phyloP scores from a whole-genome alignment of 2,113 vertebrate genomes.

The Dicentrarchus labrax region DNA sequence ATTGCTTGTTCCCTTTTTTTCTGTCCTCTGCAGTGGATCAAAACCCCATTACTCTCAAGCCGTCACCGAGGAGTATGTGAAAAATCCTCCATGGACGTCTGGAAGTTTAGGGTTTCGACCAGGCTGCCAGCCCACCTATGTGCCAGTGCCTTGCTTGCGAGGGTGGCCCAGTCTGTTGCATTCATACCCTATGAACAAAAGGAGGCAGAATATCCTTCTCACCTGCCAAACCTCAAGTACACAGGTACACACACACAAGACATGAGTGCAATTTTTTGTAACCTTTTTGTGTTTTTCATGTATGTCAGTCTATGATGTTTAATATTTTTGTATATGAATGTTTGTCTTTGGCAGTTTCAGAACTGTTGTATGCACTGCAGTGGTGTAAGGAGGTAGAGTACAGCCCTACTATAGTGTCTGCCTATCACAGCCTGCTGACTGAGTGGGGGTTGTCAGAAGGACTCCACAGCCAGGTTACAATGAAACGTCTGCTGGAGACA shows the following conservation, averaged over 20 bases:
- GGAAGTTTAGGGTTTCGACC: constrained; percentile 79
- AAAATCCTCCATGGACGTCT: constrained; percentile 79
- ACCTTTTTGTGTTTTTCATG: neutral
- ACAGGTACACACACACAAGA: constrained; percentile 68
- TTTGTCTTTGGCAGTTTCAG: constrained; percentile 85
- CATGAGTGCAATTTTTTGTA: neutral
- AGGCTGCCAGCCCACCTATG: constrained; percentile 91
- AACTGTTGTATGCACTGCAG: constrained; percentile 92
- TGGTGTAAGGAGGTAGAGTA: constrained; percentile 93
- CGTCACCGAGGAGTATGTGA: constrained; percentile 87
- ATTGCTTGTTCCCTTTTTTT: neutral
- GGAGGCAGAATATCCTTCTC: constrained; percentile 40
- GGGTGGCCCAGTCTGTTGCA: constrained; percentile 81
- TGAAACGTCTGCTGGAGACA: constrained; percentile 82
- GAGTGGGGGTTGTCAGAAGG: constrained; percentile 85
- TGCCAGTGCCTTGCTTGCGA: constrained; percentile 88
- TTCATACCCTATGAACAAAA: constrained; percentile 64
- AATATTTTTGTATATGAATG: constrained; percentile 7
- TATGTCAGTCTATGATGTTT: neutral
- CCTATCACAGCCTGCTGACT: constrained; percentile 86
- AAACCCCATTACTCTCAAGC: constrained; percentile 88
- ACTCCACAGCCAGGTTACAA: constrained; percentile 70
- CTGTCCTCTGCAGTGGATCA: constrained; percentile 88
- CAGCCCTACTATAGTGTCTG: constrained; percentile 79
- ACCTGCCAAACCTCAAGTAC: constrained; percentile 53